Evolutionary conservation across 1,140 invertebrate genomes (phyloP).

Genomic region (Papilio aristodemus): DNA sequence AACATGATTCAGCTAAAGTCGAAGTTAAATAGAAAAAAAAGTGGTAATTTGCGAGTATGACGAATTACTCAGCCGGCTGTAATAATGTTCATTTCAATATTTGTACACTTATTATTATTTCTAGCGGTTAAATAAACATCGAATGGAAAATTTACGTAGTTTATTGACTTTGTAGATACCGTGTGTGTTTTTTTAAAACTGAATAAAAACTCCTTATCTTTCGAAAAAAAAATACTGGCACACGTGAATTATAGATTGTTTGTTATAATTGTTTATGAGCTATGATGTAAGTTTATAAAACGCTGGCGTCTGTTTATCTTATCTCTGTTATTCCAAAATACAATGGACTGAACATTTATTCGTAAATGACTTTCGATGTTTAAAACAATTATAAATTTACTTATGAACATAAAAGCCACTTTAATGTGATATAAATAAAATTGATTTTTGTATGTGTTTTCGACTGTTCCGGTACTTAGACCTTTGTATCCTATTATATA

Average conservation of each 20-base stretch:
- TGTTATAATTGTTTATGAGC: conserved; percentile 28
- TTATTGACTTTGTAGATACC: conserved; percentile 23
- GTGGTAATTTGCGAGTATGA: conserved; percentile 23
- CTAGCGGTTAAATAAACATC: conserved; percentile 29
- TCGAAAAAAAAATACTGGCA: conserved; percentile 18
- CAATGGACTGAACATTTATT: conserved; percentile 22
- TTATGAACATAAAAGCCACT: not conserved
- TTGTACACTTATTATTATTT: conserved; percentile 25
- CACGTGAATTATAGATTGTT: conserved; percentile 13
- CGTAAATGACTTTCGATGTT: conserved; percentile 11
- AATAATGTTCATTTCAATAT: conserved; percentile 12
- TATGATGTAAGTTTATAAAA: conserved; percentile 19
- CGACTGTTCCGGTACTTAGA: too few species aligned
- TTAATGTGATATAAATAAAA: too few species aligned
- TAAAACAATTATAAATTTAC: not conserved
- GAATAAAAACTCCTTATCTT: conserved; percentile 14
- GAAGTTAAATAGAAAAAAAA: conserved; percentile 6
- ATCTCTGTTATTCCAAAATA: conserved; percentile 29
- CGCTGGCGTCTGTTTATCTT: conserved; percentile 27
- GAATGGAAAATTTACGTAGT: conserved; percentile 30
- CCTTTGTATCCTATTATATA: too few species aligned
- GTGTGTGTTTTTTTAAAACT: conserved; percentile 26
- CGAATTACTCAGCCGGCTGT: conserved; percentile 23
- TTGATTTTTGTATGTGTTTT: too few species aligned
- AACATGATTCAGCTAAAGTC: conserved; percentile 4